phyloP scores from a whole-genome alignment of 2,113 vertebrate species.

The Sardina pilchardus region DNA sequence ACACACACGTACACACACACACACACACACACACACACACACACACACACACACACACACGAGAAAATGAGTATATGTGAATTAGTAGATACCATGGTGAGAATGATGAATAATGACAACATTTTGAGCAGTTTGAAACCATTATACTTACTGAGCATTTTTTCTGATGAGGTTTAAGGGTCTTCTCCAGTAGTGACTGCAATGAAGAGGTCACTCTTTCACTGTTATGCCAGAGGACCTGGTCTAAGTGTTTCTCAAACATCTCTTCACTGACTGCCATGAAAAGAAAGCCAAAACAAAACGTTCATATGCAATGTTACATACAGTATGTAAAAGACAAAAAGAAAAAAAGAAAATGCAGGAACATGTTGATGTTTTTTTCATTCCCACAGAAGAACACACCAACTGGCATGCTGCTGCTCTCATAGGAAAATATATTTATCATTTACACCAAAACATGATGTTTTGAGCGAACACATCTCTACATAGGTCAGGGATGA shows the following conservation, averaged over 20 bases:
- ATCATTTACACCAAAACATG: no score
- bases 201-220: slow-evolving; percentile 57
- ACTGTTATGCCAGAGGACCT: slow-evolving; percentile 66
- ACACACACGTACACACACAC: background rate
- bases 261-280: slow-evolving; percentile 60
- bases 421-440: no score
- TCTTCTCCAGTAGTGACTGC: slow-evolving; percentile 59
- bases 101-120: background rate
- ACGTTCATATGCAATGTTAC: background rate
- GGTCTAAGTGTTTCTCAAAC: slow-evolving; percentile 70
- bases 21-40: background rate
- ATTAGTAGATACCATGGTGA: background rate
- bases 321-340: background rate
- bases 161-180: slow-evolving; percentile 50
- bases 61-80: no score
- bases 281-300: background rate
- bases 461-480: no score
- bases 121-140: background rate
- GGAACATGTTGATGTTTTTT: no score
- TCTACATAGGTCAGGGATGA: no score
- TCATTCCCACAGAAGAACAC: no score
- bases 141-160: slow-evolving; percentile 58
- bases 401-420: no score
- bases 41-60: background rate
- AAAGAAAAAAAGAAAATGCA: background rate